Conservation (phyloP, 1,140 invertebrate genomes). For the Pararge aegeria region DNA sequence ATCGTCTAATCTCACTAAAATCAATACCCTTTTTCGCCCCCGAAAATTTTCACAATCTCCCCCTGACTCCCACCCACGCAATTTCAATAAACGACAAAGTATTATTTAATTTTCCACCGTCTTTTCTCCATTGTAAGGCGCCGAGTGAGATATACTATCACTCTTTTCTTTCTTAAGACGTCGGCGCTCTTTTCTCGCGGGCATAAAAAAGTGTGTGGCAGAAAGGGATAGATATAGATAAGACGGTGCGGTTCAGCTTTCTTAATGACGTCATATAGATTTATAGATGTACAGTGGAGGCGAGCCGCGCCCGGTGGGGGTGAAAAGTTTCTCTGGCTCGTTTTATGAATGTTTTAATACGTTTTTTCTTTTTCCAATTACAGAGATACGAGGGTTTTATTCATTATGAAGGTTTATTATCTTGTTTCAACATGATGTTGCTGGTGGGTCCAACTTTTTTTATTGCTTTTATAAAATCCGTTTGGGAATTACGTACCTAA, state of each 20-base stretch:
- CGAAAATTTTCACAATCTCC: constrained; percentile 68
- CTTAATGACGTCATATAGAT: constrained; percentile 77
- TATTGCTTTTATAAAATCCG: constrained; percentile 13
- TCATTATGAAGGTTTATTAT: constrained; percentile 30
- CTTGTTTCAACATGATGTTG: constrained; percentile 19
- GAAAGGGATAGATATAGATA: constrained; percentile 58
- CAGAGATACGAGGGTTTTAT: constrained; percentile 28
- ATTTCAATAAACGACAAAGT: constrained; percentile 77
- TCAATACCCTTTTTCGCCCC: constrained; percentile 74
- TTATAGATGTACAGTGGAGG: constrained; percentile 62
- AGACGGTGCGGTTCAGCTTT: constrained; percentile 64
- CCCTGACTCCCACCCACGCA: constrained; percentile 38
- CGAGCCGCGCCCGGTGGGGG: constrained; percentile 46
- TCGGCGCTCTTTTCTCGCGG: constrained; percentile 36
- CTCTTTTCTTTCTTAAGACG: constrained; percentile 61
- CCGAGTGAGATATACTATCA: constrained; percentile 48
- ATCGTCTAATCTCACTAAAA: constrained; percentile 67
- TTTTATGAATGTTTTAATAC: constrained; percentile 64
- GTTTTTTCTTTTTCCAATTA: constrained; percentile 30
- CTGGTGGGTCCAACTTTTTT: constrained; percentile 9
- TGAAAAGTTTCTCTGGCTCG: constrained; percentile 57
- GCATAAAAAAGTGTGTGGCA: constrained; percentile 41
- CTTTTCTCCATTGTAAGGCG: constrained; percentile 76
- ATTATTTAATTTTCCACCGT: constrained; percentile 76
- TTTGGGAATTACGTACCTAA: constrained; percentile 2